phyloP scores from a whole-genome alignment of 2,888 invertebrate genomes.

The Loripinus fragilis region DNA sequence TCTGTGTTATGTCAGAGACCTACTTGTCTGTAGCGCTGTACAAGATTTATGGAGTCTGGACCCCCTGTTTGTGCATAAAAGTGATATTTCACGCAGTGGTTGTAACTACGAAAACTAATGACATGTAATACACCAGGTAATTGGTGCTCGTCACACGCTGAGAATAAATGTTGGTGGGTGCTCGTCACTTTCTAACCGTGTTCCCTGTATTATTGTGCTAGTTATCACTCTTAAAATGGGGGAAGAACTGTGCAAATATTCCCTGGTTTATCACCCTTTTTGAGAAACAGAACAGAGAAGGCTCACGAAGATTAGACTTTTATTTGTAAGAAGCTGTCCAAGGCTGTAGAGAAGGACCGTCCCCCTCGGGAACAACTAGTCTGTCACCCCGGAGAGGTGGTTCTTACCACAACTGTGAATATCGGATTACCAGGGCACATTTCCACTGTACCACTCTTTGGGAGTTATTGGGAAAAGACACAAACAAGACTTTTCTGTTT shows the following conservation, averaged over 20 bases:
- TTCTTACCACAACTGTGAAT: no score
- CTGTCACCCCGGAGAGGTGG: no score
- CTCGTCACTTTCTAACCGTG: neutral
- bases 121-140: slow-evolving; percentile 7
- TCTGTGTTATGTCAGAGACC: neutral
- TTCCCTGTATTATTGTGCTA: neutral
- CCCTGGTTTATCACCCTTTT: neutral
- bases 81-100: neutral
- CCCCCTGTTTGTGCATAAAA: neutral
- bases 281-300: neutral
- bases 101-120: slow-evolving; percentile 2
- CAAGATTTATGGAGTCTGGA: neutral
- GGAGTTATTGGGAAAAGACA: neutral
- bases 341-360: no score
- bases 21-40: neutral
- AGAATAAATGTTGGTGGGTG: neutral
- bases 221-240: neutral
- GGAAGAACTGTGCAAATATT: neutral
- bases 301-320: neutral
- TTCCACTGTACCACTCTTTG: neutral
- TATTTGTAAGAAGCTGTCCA: neutral
- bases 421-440: neutral
- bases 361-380: no score
- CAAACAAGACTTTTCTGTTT: neutral
- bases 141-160: neutral